A percentile compares a stretch with the other conserved stretches of the same genome.
These are phyloP conservation scores for Otolemur garnettii DNA, from an alignment of 2,113 vertebrate genomes.

Conservation along the genomic window DNA sequence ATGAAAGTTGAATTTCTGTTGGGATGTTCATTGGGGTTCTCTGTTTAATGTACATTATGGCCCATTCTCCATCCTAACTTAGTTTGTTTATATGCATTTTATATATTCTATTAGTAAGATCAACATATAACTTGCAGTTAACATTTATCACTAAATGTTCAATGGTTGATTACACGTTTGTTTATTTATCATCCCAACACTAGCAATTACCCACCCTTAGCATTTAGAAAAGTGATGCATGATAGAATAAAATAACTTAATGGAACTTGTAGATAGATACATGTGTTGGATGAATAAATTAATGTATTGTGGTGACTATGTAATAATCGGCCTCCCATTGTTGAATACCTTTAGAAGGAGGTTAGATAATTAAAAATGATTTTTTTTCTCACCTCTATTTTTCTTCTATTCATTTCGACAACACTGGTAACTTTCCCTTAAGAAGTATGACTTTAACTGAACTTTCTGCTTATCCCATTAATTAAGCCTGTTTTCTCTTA, in stretches of 20 bases:
- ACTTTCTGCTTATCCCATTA: background rate
- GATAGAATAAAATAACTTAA: background rate
- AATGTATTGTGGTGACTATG: background rate
- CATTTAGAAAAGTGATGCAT: background rate
- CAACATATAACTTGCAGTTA: background rate
- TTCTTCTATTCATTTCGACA: background rate
- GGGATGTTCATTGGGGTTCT: background rate
- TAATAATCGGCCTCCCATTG: background rate
- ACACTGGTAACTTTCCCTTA: background rate
- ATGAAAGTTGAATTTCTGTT: background rate
- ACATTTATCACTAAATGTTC: background rate
- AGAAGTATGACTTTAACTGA: background rate
- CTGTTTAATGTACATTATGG: background rate
- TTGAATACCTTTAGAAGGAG: background rate
- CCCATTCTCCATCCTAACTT: background rate
- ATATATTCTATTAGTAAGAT: background rate
- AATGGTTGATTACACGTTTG: background rate
- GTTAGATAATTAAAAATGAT: background rate
- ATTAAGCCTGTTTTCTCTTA: background rate
- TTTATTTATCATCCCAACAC: background rate
- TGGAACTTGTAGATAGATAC: background rate
- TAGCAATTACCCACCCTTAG: background rate
- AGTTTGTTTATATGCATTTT: background rate
- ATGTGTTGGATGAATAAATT: background rate
- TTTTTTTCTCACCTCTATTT: background rate